Evolutionary conservation across 2,113 vertebrate genomes (phyloP).

Genomic region (Herpetotheres cachinnans): DNA sequence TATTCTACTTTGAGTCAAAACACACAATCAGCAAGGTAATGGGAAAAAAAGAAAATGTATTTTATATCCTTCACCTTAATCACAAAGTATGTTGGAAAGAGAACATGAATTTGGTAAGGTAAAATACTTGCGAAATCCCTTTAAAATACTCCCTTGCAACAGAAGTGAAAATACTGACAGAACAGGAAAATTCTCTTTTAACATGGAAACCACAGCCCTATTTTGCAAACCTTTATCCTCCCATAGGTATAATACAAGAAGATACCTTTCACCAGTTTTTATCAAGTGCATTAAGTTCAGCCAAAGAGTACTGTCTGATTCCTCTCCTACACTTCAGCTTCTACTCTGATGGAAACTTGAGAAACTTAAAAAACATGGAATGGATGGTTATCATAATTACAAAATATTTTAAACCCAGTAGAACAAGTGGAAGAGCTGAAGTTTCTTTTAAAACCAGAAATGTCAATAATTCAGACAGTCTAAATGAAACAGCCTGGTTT

Average conservation of each 20-base stretch:
- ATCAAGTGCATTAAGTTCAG: not conserved
- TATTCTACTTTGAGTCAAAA: not conserved
- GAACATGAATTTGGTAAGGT: not conserved
- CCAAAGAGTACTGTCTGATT: not conserved
- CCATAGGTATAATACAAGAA: not conserved
- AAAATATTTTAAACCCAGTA: not conserved
- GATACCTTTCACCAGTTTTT: not conserved
- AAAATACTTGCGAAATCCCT: not conserved
- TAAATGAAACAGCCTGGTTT: not conserved
- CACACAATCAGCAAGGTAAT: not conserved
- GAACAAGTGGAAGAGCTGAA: not conserved
- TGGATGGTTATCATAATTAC: not conserved
- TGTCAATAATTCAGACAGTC: not conserved
- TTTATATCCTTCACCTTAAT: not conserved
- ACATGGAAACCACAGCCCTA: not conserved
- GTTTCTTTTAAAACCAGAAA: not conserved
- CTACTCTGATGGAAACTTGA: not conserved
- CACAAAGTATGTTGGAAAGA: not conserved
- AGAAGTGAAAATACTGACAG: not conserved
- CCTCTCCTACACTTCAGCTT: not conserved
- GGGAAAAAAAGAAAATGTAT: not conserved
- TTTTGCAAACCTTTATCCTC: not conserved
- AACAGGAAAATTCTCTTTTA: not conserved
- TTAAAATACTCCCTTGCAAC: not conserved
- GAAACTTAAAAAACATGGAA: not conserved